Conservation (phyloP, 2,113 vertebrate species). For the Phasianus colchicus region DNA sequence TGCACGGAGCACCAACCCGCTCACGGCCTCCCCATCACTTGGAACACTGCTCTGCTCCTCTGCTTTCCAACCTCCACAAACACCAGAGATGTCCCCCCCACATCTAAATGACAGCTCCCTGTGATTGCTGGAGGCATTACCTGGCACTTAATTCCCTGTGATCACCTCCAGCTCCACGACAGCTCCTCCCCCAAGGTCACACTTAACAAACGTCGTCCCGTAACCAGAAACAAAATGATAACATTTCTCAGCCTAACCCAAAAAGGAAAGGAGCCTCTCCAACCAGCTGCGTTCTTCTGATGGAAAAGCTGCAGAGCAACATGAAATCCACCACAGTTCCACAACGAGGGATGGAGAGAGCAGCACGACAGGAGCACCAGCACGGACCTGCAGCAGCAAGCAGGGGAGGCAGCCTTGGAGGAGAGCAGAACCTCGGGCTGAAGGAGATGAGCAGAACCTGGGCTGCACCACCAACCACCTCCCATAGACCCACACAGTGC, state of each 20-base stretch:
- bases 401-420: background rate
- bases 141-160: too few relatives aligned
- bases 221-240: background rate
- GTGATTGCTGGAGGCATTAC: too few relatives aligned
- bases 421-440: too few relatives aligned
- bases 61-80: too few relatives aligned
- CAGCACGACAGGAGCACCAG: background rate
- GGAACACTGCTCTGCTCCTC: too few relatives aligned
- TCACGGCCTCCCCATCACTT: too few relatives aligned
- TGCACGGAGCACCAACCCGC: too few relatives aligned
- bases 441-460: background rate
- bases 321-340: background rate
- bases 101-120: too few relatives aligned
- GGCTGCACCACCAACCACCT: background rate
- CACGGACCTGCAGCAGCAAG: background rate
- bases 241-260: accelerated
- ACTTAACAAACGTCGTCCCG: accelerated
- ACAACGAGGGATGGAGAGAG: background rate
- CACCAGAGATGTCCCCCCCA: too few relatives aligned
- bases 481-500: background rate
- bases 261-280: background rate
- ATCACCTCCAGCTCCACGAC: background rate
- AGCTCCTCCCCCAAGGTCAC: background rate
- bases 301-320: accelerated
- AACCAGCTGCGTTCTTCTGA: accelerated